These are phyloP conservation scores for Panzeria rudis DNA, from an alignment of 2,888 invertebrate species.

Conservation along the genomic window DNA sequence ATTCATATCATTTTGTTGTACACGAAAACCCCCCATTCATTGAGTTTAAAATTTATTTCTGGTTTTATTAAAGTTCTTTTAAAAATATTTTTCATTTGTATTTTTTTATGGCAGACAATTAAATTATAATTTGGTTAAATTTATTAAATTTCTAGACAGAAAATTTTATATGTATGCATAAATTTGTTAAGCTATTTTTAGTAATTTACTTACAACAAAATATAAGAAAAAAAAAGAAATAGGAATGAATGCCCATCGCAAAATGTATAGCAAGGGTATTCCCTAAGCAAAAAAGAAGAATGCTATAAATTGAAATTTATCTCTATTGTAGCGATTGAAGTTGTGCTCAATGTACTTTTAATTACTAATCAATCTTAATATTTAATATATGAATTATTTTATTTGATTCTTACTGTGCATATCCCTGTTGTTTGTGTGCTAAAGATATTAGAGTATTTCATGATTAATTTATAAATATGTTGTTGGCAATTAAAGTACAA, in stretches of 20 bases:
- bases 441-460: neutral
- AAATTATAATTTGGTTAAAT: constrained; percentile 54
- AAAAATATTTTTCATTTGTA: neutral
- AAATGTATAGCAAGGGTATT: neutral
- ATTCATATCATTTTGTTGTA: neutral
- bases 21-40: neutral
- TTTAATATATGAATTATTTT: neutral
- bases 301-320: neutral
- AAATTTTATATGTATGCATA: constrained; percentile 6
- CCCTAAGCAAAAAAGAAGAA: neutral
- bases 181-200: constrained; percentile 31
- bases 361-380: neutral
- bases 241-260: no score
- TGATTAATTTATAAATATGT: constrained; percentile 11
- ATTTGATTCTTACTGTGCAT: neutral
- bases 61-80: constrained; percentile 19
- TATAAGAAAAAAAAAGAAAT: neutral
- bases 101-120: constrained; percentile 53
- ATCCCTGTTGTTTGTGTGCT: neutral
- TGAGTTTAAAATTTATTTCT: constrained; percentile 30
- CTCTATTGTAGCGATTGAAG: no score
- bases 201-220: neutral
- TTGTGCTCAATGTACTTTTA: neutral
- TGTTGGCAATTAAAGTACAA: constrained; percentile 30
- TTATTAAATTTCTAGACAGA: constrained; percentile 53